Percentiles rank a stretch among this genome's conserved stretches.
Conservation (phyloP, 2,113 vertebrate species). For the Notarius quadriscutis region DNA sequence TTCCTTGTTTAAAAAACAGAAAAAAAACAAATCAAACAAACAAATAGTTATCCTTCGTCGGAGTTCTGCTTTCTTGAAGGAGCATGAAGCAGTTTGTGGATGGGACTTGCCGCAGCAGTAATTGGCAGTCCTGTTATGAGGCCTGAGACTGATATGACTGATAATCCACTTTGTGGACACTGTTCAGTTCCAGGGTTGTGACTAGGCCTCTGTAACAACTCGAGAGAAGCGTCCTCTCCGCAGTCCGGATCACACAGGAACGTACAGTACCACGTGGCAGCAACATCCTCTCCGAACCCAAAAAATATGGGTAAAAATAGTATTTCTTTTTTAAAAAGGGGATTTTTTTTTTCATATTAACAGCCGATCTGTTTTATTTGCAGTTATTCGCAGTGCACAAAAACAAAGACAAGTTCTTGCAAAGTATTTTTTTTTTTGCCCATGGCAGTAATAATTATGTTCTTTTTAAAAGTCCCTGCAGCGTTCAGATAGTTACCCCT, state of each 20-base stretch:
- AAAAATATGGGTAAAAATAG: conserved; percentile 97
- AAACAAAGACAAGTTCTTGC: conserved; percentile 61
- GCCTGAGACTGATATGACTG: conserved; percentile 88
- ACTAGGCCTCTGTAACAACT: conserved; percentile 32
- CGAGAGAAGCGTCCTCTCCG: conserved; percentile 29
- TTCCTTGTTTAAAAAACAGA: conserved; percentile 53
- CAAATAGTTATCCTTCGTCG: conserved; percentile 50
- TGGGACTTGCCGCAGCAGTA: conserved; percentile 64
- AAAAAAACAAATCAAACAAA: not conserved
- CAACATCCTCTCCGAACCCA: conserved; percentile 80
- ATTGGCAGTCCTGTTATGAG: conserved; percentile 67
- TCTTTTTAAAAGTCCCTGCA: conserved; percentile 88
- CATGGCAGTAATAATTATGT: conserved; percentile 74
- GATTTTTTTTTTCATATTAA: conserved; percentile 79
- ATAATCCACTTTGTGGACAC: conserved; percentile 76
- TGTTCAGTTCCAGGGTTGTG: conserved; percentile 48
- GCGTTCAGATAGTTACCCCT: conserved; percentile 87
- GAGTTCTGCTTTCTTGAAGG: conserved; percentile 54
- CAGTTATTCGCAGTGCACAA: conserved; percentile 72
- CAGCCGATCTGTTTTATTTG: conserved; percentile 62
- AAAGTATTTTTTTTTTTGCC: conserved; percentile 70
- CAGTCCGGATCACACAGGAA: conserved; percentile 22
- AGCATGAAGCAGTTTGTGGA: conserved; percentile 81
- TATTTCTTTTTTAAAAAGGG: conserved; percentile 87
- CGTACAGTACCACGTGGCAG: conserved; percentile 53